phyloP scores from a whole-genome alignment of 2,888 invertebrate genomes.

The Synergus laeviventris region DNA sequence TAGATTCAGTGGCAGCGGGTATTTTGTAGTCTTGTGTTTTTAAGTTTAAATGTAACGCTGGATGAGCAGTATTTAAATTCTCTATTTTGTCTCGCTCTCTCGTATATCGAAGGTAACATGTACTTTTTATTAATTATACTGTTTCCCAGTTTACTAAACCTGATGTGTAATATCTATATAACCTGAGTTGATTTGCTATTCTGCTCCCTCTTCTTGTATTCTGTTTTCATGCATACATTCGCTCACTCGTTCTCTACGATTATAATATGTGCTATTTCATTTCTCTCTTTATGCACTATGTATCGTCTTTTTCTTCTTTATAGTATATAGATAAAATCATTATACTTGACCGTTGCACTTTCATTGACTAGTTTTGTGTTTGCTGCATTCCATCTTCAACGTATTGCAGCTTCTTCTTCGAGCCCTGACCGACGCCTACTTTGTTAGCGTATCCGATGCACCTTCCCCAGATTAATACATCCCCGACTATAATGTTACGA shows the following conservation, averaged over 20 bases:
- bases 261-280: slow-evolving; percentile 47
- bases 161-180: slow-evolving; percentile 49
- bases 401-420: slow-evolving; percentile 14
- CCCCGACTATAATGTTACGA: background rate
- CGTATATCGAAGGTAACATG: background rate
- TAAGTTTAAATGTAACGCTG: background rate
- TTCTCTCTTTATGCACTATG: slow-evolving; percentile 49
- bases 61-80: background rate
- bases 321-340: slow-evolving; percentile 66
- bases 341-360: slow-evolving; percentile 74
- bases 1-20: slow-evolving; percentile 34
- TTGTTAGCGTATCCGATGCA: background rate
- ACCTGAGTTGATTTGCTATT: slow-evolving; percentile 62
- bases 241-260: slow-evolving; percentile 47
- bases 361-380: slow-evolving; percentile 76
- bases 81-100: slow-evolving; percentile 17
- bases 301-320: slow-evolving; percentile 46
- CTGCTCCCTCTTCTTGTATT: slow-evolving; percentile 28
- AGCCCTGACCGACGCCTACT: slow-evolving; percentile 10
- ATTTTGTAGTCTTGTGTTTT: slow-evolving; percentile 18
- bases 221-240: slow-evolving; percentile 45
- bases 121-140: background rate
- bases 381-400: slow-evolving; percentile 45
- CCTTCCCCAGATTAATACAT: background rate
- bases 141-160: slow-evolving; percentile 7